Percentiles rank a stretch among this genome's conserved stretches.
Conservation (phyloP, 2,888 invertebrate genomes). For the Sisyra terminalis region DNA sequence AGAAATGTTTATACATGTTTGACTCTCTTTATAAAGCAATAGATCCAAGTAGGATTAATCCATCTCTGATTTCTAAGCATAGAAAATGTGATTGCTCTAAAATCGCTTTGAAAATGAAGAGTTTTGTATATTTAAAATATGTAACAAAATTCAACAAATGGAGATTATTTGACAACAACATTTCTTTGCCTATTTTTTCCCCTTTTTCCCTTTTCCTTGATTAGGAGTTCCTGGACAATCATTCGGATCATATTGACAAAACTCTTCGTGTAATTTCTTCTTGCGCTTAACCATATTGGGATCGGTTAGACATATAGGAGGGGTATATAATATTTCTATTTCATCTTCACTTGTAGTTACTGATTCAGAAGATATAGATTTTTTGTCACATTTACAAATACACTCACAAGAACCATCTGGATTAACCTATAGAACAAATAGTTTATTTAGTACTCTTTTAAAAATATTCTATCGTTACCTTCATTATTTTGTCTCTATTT, state of each 20-base stretch:
- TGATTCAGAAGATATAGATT: background rate
- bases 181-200: background rate
- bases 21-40: too few species aligned
- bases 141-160: background rate
- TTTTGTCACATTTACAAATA: background rate
- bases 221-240: background rate
- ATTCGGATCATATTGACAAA: background rate
- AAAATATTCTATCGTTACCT: background rate
- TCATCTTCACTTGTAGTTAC: background rate
- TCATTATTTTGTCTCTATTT: slow-evolving; percentile 1
- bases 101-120: too few species aligned
- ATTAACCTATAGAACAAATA: slow-evolving; percentile 3
- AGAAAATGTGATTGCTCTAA: too few species aligned
- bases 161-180: background rate
- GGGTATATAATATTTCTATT: background rate
- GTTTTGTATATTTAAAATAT: too few species aligned
- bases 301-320: background rate
- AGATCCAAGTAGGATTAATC: too few species aligned
- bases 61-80: too few species aligned
- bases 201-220: background rate
- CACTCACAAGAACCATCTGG: background rate
- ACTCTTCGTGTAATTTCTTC: too few species aligned
- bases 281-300: too few species aligned
- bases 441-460: too few species aligned
- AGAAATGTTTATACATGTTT: too few species aligned